A percentile compares a stretch with the other conserved stretches of the same genome.
phyloP scores from a whole-genome alignment of 2,797 vertebrate species.

The Neoniphon sammara region DNA sequence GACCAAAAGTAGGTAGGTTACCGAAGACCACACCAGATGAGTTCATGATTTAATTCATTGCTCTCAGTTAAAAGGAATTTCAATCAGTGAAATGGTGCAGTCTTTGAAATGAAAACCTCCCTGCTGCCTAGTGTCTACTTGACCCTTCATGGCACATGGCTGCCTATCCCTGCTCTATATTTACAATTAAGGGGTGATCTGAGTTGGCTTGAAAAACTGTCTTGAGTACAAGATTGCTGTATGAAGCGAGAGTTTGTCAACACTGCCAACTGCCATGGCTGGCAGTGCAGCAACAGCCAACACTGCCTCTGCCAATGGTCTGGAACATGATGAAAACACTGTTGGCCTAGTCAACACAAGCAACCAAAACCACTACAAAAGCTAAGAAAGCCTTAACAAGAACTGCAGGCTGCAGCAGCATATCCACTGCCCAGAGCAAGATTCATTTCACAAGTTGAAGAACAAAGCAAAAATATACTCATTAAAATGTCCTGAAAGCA shows the following conservation, averaged over 20 bases:
- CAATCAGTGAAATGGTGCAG: too few relatives aligned
- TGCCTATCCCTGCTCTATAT: too few relatives aligned
- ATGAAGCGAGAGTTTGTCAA: background rate
- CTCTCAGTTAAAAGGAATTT: too few relatives aligned
- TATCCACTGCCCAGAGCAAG: slow-evolving; percentile 9
- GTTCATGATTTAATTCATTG: too few relatives aligned
- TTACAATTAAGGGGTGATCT: too few relatives aligned
- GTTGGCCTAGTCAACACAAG: slow-evolving; percentile 30
- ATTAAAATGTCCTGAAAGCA: slow-evolving; percentile 32
- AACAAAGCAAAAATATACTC: slow-evolving; percentile 32
- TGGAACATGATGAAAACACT: slow-evolving; percentile 7
- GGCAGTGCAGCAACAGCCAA: background rate
- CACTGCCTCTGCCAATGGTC: slow-evolving; percentile 10
- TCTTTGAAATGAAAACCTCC: too few relatives aligned
- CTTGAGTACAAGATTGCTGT: too few relatives aligned
- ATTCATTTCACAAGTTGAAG: slow-evolving; percentile 25
- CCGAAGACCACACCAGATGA: too few relatives aligned
- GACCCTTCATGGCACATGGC: too few relatives aligned
- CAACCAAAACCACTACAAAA: slow-evolving; percentile 1
- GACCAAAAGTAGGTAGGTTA: too few relatives aligned
- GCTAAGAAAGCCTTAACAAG: background rate
- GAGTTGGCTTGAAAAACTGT: too few relatives aligned
- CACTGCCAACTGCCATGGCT: background rate
- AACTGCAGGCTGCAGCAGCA: slow-evolving; percentile 18
- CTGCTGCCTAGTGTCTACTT: too few relatives aligned